Conservation (phyloP, 2,797 vertebrate species). For the Leucoraja ocellata region DNA sequence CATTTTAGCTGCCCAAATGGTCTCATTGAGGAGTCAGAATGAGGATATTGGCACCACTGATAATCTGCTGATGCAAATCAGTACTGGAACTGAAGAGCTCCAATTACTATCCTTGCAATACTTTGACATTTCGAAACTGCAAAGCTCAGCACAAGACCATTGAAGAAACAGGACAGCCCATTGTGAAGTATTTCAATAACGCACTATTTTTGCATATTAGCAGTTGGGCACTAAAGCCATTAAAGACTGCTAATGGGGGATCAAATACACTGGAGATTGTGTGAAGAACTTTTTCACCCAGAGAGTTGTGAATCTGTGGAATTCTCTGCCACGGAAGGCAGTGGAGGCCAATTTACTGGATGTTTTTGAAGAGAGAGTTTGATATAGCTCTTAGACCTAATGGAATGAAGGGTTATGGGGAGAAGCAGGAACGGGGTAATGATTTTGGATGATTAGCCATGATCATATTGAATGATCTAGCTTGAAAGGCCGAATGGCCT, state of each 20-base stretch:
- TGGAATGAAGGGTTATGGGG: too few species aligned
- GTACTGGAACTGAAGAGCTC: neutral
- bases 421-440: too few species aligned
- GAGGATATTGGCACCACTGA: neutral
- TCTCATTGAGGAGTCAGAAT: neutral
- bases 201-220: neutral
- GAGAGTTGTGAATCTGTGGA: too few species aligned
- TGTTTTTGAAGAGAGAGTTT: too few species aligned
- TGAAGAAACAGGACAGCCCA: neutral
- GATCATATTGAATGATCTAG: too few species aligned
- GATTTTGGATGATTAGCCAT: too few species aligned
- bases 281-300: too few species aligned
- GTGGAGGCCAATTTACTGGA: too few species aligned
- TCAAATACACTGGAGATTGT: neutral
- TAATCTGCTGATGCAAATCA: neutral
- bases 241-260: neutral
- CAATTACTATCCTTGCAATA: neutral
- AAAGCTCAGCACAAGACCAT: neutral
- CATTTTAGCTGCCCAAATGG: neutral
- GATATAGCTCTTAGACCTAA: too few species aligned
- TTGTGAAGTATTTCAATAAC: conserved; percentile 4
- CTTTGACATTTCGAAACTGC: conserved; percentile 32
- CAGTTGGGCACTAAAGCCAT: conserved; percentile 3
- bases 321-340: too few species aligned
- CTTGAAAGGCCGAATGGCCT: too few species aligned